Evolutionary conservation across 1,140 invertebrate species (phyloP), one percentile per base, ranked within the genome.

Genomic region (Drosophila kanapiae): DNA sequence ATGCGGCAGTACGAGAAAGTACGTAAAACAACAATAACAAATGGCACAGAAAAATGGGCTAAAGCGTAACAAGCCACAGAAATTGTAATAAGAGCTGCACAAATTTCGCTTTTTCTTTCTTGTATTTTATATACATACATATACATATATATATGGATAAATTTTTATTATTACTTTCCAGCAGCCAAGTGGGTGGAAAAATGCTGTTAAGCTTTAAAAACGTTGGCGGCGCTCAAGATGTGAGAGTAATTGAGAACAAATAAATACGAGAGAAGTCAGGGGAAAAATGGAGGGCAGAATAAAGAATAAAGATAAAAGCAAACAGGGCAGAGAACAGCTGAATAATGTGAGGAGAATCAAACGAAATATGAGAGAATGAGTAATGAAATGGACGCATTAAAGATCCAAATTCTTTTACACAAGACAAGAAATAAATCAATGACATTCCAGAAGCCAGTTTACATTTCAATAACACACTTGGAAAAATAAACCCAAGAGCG

Each of bases 161-260:
- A 31, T 61, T 78, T 62, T 42, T 62, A 57, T 78, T 82, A 78
- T 84, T 56, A 56, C 23, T 56, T 80, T 67, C 47, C 61, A 65
- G 49, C 61, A 78, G 59, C 45, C 75, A 78, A 62, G 58, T 72
- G 65, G 53, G 75, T 71, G 75, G 67, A 63, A 61, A 84, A 84
- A 80, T 74, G 82, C 79, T 78, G 80, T 84, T 78, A 80, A 80
- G 84, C 84, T 87, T 88, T 80, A 87, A 88, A 75, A 86, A 62
- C 64, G 70, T 71, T 75, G 42, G 58, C 54, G 47, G 33, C 59
- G 33, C 37, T 40, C 56, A 45, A 67, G 47, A 75, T 76, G 48
- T 75, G 60, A 57, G 38, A 67, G 69, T 72, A 76, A 76, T 76
- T 75, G 72, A 58, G 78, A 81, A 84, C 82, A 84, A 85, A 84